A percentile compares a stretch with the other conserved stretches of the same genome.
Conservation (phyloP, 1,140 invertebrate genomes). For the Drosophila kurseongensis region DNA sequence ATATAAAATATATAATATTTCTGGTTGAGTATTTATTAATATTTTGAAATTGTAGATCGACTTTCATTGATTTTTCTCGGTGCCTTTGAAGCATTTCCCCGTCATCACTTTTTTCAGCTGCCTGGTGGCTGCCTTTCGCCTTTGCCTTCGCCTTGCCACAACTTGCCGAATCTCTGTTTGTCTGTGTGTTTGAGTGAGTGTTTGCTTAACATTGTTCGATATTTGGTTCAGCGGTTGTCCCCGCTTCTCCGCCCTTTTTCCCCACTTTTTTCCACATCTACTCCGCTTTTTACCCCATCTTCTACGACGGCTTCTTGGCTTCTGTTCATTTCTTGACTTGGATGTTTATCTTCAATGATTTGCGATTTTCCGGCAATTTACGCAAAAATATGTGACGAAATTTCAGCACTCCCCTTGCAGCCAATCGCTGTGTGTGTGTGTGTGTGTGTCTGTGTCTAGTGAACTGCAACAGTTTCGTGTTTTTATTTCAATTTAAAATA, state of each 20-base stretch:
- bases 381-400: conserved; percentile 83
- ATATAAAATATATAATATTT: too few species aligned
- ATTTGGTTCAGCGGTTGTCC: conserved; percentile 64
- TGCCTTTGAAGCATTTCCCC: conserved; percentile 20
- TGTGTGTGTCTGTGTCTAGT: conserved; percentile 37
- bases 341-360: conserved; percentile 83
- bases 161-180: conserved; percentile 59
- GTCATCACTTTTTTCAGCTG: conserved; percentile 26
- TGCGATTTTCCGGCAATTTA: conserved; percentile 83
- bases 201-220: conserved; percentile 82
- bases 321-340: conserved; percentile 80
- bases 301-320: conserved; percentile 29
- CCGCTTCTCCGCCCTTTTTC: not conserved
- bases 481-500: conserved; percentile 70
- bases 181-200: conserved; percentile 51
- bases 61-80: conserved; percentile 18
- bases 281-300: not conserved
- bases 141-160: conserved; percentile 53
- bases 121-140: conserved; percentile 12
- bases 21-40: too few species aligned
- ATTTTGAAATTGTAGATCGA: too few species aligned
- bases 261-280: conserved; percentile 11
- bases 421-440: not conserved
- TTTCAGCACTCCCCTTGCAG: conserved; percentile 39
- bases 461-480: conserved; percentile 72